Percentiles rank a stretch among this genome's conserved stretches.
Conservation (phyloP, 2,113 vertebrate species). For the Bucco capensis region DNA sequence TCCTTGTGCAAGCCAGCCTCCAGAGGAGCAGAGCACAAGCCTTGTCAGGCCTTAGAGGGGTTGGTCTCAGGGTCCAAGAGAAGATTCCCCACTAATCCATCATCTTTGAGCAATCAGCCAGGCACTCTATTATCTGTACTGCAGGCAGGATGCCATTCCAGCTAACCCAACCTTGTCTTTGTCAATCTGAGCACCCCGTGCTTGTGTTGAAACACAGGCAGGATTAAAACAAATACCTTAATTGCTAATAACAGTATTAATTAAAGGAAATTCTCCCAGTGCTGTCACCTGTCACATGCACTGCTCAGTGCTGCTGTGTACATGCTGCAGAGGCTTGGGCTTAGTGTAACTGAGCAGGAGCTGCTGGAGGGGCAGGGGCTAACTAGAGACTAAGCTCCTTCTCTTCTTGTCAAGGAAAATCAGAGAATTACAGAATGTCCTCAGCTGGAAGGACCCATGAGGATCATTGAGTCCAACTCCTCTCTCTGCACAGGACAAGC, state of each 20-base stretch:
- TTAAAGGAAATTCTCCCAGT: background rate
- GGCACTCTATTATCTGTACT: background rate
- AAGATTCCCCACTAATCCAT: conserved; percentile 1
- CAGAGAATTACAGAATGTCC: too few relatives aligned
- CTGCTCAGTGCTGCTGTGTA: background rate
- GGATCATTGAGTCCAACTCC: too few relatives aligned
- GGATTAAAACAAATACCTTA: background rate
- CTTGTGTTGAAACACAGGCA: conserved; percentile 2
- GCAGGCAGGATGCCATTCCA: background rate
- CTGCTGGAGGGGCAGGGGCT: background rate
- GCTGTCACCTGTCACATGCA: conserved; percentile 5
- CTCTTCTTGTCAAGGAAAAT: background rate
- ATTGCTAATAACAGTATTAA: background rate
- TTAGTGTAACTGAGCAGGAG: background rate
- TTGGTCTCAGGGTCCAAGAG: background rate
- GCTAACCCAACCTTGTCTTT: background rate
- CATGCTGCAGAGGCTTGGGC: rapidly evolving
- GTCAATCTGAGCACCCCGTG: background rate
- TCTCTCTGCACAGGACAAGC: too few relatives aligned
- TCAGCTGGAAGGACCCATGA: too few relatives aligned
- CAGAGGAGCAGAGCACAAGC: background rate
- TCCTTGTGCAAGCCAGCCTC: conserved; percentile 17
- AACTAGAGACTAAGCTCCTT: background rate
- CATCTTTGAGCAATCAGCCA: conserved; percentile 19
- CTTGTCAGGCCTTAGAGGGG: conserved; percentile 3